Base-by-base conservation (phyloP, 1,140 invertebrate species). In the Campoletis sonorensis region DNA sequence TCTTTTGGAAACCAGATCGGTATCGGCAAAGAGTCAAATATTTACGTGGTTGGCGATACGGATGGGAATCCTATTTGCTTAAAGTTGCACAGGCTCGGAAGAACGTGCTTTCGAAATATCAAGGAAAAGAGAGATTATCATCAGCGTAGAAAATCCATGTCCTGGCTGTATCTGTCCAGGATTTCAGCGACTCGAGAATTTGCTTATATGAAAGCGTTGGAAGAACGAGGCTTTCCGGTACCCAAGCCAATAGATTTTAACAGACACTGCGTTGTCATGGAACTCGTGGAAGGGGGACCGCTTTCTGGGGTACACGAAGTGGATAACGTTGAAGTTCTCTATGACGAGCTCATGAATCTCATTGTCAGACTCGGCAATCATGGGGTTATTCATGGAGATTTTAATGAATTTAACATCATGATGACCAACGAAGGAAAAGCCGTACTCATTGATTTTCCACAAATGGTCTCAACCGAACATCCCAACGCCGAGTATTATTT, bases 391-490 rank as follows among this genome's bases (percentile, higher is more conserved):
- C 99, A 99, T 91, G 97, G 98, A 3, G 99, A 99, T 93, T 99
- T 99, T 86, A 99, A 99, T 91, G 99, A 99, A 93, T 99, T 99
- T 90, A 99, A 99, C 90, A 95, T 99, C 68, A 98, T 99, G 94
- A 92, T 99, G 0, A 94, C 95, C 33, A 94, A 97, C 86, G 94
- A 96, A 0, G 96, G 95, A 40, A 95, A 95, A 80, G 95, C 98
- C 0, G 93, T 98, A 64, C 93, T 99, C 78, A 99, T 99, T 88
- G 99, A 99, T 94, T 99, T 99, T 91, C 99, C 99, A 2, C 99
- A 99, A 93, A 99, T 99, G 98, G 94, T 99, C 61, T 99, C 98
- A 8, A 99, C 96, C 0, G 95, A 95, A 68, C 98, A 99, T 93
- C 89, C 93, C 23, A 98, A 99, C 93, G 98, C 98, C 45, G 94